Evolutionary conservation across 2,797 vertebrate genomes (phyloP).

Genomic region (Micrastur ruficollis): DNA sequence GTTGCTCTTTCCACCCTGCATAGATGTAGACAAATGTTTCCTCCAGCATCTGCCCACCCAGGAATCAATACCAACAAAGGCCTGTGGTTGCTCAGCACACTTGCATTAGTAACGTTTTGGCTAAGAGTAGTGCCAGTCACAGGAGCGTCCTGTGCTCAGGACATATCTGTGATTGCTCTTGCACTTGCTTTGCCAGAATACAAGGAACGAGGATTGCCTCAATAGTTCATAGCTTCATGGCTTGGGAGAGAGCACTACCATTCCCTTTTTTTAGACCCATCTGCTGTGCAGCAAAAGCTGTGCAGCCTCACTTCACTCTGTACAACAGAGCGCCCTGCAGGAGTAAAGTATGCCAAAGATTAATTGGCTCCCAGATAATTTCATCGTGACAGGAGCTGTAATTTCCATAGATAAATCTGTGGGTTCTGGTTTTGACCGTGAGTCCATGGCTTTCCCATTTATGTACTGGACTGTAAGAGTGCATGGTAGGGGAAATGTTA

Average conservation of each 20-base stretch:
- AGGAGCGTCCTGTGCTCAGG: neutral
- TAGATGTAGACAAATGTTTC: neutral
- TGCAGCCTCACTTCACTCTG: neutral
- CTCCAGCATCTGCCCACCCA: neutral
- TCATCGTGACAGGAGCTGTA: neutral
- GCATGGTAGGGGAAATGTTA: neutral
- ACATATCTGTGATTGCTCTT: neutral
- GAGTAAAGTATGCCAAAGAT: neutral
- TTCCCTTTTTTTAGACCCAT: neutral
- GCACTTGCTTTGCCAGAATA: neutral
- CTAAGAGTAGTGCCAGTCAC: neutral
- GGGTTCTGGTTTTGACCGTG: neutral
- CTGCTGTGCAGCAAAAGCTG: neutral
- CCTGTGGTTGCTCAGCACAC: neutral
- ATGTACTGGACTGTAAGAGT: neutral
- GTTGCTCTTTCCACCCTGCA: neutral
- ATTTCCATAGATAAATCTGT: neutral
- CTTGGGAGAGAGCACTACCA: neutral
- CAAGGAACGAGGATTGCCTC: neutral
- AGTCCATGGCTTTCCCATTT: accelerated
- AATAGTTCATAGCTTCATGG: neutral
- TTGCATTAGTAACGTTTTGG: neutral
- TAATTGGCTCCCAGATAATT: neutral
- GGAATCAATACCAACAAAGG: neutral
- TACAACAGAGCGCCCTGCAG: neutral